Evolutionary conservation across 2,113 vertebrate species (phyloP).

Genomic region (Elachura formosa): DNA sequence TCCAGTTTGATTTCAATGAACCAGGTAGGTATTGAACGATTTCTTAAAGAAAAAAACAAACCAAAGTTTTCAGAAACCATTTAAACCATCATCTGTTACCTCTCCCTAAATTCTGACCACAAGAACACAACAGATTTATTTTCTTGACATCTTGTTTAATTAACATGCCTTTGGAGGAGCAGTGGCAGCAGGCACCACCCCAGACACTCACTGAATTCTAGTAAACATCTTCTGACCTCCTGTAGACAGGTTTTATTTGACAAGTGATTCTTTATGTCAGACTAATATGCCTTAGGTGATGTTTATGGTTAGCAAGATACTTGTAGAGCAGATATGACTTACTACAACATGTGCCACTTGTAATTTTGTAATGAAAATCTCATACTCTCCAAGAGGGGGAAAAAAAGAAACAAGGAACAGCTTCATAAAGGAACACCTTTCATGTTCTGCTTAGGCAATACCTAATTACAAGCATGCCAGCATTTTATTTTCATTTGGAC

Average conservation of each 20-base stretch:
- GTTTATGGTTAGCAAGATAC: conserved; percentile 15
- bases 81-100: not conserved
- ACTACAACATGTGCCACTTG: conserved; percentile 38
- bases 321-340: conserved; percentile 23
- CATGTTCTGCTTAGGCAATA: not conserved
- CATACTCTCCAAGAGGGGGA: not conserved
- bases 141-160: conserved; percentile 10
- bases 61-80: not conserved
- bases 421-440: not conserved
- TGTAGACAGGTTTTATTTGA: conserved; percentile 16
- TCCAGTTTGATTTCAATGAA: not conserved
- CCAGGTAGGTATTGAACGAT: not conserved
- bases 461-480: not conserved
- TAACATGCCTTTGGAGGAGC: not conserved
- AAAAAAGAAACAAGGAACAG: not conserved
- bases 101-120: not conserved
- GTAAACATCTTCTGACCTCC: not conserved
- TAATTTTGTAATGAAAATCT: conserved; percentile 47
- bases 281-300: conserved; percentile 10
- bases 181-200: not conserved
- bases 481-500: not conserved
- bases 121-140: not conserved
- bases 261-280: not conserved
- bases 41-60: not conserved
- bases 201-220: not conserved